phyloP scores from a whole-genome alignment of 2,888 invertebrate genomes.

The Leucania comma region DNA sequence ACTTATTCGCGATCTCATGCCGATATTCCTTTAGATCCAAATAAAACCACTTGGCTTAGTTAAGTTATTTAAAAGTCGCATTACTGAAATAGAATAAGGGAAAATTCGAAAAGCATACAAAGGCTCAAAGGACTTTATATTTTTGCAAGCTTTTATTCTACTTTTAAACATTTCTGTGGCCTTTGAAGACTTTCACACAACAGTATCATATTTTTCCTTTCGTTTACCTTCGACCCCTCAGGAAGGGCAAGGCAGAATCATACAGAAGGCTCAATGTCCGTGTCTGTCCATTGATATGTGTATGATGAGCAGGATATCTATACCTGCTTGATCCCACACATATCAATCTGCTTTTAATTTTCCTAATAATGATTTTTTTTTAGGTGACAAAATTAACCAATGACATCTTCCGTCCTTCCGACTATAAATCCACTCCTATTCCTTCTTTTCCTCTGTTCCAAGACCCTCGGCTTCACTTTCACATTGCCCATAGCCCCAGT shows the following conservation, averaged over 20 bases:
- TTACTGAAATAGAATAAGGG: constrained; percentile 8
- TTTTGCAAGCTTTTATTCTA: constrained; percentile 46
- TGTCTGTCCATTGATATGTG: no score
- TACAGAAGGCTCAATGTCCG: constrained; percentile 25
- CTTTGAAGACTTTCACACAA: constrained; percentile 45
- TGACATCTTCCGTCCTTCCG: no score
- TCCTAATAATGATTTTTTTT: no score
- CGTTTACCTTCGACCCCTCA: constrained; percentile 35
- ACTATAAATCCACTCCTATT: no score
- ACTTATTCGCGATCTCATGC: no score
- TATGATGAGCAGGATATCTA: no score
- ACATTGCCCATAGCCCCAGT: no score
- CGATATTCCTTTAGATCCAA: neutral
- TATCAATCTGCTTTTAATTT: no score
- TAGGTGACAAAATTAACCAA: no score
- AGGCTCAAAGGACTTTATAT: constrained; percentile 17
- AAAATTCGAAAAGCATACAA: constrained; percentile 24
- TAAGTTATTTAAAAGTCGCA: constrained; percentile 10
- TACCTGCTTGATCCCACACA: no score
- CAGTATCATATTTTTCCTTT: constrained; percentile 59
- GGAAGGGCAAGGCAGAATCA: neutral
- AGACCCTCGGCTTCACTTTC: no score
- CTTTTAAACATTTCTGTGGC: constrained; percentile 42
- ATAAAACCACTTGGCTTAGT: neutral
- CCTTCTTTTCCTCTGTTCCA: no score